A percentile compares a stretch with the other conserved stretches of the same genome.
Conservation (phyloP, 2,888 invertebrate genomes). For the Hyppa rectilinea region DNA sequence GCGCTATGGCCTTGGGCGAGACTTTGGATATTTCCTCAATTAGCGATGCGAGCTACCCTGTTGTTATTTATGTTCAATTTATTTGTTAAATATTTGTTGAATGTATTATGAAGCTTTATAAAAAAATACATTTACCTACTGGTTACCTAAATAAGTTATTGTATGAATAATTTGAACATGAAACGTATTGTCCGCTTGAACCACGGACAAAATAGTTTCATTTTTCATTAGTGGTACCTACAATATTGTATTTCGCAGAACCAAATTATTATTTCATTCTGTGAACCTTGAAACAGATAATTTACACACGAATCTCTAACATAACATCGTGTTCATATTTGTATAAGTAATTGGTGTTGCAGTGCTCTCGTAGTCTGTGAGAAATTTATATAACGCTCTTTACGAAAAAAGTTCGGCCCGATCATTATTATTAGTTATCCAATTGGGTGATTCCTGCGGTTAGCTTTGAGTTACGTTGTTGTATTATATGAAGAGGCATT, state of each 20-base stretch:
- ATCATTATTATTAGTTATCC: slow-evolving; percentile 36
- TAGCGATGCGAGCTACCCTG: slow-evolving; percentile 73
- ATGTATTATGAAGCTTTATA: not conserved
- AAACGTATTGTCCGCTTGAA: not conserved
- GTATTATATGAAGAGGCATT: slow-evolving; percentile 11
- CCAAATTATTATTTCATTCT: not conserved
- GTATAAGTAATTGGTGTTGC: slow-evolving; percentile 35
- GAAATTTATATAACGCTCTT: slow-evolving; percentile 29
- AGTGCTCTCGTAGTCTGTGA: slow-evolving; percentile 5
- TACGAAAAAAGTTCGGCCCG: slow-evolving; percentile 10
- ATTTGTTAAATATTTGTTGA: slow-evolving; percentile 46
- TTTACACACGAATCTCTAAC: slow-evolving; percentile 6
- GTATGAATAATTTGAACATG: not conserved
- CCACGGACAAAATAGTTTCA: not conserved
- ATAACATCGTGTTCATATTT: slow-evolving; percentile 1
- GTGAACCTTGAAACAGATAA: not conserved
- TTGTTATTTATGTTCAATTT: slow-evolving; percentile 57
- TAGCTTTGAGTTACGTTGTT: slow-evolving; percentile 3
- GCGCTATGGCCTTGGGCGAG: slow-evolving; percentile 81
- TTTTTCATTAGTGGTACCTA: not conserved
- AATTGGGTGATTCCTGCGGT: slow-evolving; percentile 33
- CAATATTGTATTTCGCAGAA: not conserved
- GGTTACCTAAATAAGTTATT: no score
- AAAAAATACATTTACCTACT: not conserved
- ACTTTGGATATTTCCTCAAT: slow-evolving; percentile 85